Base-by-base conservation (phyloP, 1,140 invertebrate species). In the Dreissena rostriformis region DNA sequence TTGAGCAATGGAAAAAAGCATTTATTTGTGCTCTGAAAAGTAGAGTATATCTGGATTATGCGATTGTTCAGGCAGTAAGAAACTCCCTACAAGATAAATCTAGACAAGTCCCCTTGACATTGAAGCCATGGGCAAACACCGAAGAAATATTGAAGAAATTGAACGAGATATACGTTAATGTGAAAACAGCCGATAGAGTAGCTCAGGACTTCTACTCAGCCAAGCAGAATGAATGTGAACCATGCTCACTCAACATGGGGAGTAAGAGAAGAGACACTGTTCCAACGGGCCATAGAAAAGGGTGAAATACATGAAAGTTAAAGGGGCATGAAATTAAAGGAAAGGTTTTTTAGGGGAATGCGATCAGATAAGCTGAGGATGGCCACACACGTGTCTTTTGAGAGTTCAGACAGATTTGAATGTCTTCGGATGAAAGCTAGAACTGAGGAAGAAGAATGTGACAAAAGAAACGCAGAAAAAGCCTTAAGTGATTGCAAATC, bases 41-140 rank as follows among this genome's bases (percentile, higher is more conserved):
- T 7, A 51, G 28, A 29, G 22, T 70, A 14, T 70, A 70, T 22
- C 68, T 51, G n/a, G 68, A 70, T 15, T 70, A 70, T 49, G 68
- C 29, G 19, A 4, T 70, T 14, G 68, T 29, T 6, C 68, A 70
- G 6, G 68, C 68, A 4, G 29, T 5, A 7, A 70, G 68, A 49
- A 70, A 70, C 17, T 70, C 68, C 52, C 15, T 70, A 5, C 49
- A 70, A 39, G 68, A 51, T 11, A 51, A 70, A n/a, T 51, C 68
- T 5, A 29, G 68, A 11, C 68, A 70, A 49, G 24, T 70, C 7
- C 28, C 52, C 11, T 70, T 70, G 29, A 70, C 68, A 2, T 15
- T 70, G 11, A 29, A 70, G 29, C 68, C 68, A 1, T 6, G 29
- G 63, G 63, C 63, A 22, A 8, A n/a, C 22, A 65, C 63, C 6